Evolutionary conservation across 2,888 invertebrate species (phyloP).

Genomic region (Cremastinae sp.): DNA sequence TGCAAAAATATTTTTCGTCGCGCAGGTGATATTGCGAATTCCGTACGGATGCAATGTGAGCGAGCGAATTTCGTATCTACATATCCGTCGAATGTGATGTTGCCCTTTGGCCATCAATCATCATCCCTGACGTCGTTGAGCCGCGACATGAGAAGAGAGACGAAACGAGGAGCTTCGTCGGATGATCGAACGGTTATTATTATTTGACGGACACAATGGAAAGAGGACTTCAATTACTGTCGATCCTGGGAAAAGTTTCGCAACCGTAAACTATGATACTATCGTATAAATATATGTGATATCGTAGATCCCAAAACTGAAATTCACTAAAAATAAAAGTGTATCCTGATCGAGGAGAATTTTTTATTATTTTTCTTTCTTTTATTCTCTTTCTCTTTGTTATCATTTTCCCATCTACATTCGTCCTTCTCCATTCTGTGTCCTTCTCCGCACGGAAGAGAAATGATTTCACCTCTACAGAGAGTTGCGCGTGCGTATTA

Average conservation of each 20-base stretch:
- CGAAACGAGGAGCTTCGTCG: too few species aligned
- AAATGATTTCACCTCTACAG: slow-evolving; percentile 47
- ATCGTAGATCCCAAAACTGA: background rate
- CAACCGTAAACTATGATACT: background rate
- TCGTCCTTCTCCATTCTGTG: slow-evolving; percentile 40
- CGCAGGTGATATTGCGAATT: slow-evolving; percentile 21
- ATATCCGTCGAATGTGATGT: background rate
- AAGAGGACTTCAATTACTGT: slow-evolving; percentile 50
- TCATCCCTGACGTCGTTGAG: too few species aligned
- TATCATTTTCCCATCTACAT: background rate
- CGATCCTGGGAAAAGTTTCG: slow-evolving; percentile 30
- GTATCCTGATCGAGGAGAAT: background rate
- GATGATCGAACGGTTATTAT: slow-evolving; percentile 43
- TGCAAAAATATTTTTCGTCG: slow-evolving; percentile 38
- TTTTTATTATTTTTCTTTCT: slow-evolving; percentile 29
- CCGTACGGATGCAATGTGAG: background rate
- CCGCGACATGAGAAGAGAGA: background rate
- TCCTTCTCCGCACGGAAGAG: slow-evolving; percentile 40
- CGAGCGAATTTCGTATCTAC: background rate
- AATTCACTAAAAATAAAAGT: background rate
- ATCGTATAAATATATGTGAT: too few species aligned
- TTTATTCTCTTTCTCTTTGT: background rate
- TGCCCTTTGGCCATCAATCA: slow-evolving; percentile 21
- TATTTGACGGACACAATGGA: slow-evolving; percentile 52
- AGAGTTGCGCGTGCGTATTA: slow-evolving; percentile 18